Evolutionary conservation across 2,113 vertebrate genomes (phyloP).

Genomic region (Origma solitaria): DNA sequence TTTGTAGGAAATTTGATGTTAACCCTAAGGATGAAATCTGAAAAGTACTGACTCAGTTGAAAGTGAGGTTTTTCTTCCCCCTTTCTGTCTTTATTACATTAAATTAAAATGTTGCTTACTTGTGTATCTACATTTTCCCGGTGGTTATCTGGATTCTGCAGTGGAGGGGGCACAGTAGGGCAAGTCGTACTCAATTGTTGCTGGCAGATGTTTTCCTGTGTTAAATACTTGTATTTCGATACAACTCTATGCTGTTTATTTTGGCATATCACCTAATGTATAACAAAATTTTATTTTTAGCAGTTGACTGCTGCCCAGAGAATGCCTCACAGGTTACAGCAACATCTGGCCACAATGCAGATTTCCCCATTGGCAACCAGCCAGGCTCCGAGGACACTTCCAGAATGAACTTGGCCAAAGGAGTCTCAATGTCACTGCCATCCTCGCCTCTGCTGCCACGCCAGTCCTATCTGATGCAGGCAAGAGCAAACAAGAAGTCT

Average conservation of each 20-base stretch:
- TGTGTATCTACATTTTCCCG: background rate
- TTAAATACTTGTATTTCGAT: background rate
- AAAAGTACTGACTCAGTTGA: background rate
- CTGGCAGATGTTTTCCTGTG: background rate
- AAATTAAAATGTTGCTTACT: background rate
- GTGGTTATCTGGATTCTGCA: background rate
- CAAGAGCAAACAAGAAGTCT: constrained; percentile 88
- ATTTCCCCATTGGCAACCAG: constrained; percentile 57
- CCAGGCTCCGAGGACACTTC: constrained; percentile 74
- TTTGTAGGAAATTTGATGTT: background rate
- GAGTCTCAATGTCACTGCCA: constrained; percentile 94
- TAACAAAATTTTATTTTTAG: constrained; percentile 25
- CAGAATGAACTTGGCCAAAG: constrained; percentile 82
- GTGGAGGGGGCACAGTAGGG: background rate
- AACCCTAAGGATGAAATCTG: background rate
- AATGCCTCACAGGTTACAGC: constrained; percentile 62
- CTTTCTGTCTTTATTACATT: background rate
- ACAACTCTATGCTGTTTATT: background rate
- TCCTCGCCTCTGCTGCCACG: constrained; percentile 94
- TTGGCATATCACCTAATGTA: background rate
- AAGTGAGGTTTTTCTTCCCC: background rate
- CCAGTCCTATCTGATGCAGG: constrained; percentile 84
- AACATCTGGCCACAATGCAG: constrained; percentile 59
- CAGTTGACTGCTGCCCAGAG: constrained; percentile 79
- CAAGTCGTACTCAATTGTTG: fast-evolving